Conservation (phyloP, 2,797 vertebrate species). For the Podargus strigoides region DNA sequence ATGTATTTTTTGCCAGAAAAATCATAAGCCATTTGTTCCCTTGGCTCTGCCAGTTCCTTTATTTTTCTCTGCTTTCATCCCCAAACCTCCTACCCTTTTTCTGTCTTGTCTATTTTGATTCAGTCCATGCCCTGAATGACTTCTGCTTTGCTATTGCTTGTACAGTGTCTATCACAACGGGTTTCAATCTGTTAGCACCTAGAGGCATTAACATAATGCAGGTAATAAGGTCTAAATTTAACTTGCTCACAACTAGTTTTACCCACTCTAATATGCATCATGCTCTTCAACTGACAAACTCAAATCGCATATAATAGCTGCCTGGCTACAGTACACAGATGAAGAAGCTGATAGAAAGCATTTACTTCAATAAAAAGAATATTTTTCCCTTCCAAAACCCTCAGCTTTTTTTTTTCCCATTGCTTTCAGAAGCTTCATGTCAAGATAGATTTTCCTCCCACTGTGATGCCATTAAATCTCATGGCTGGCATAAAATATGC, state of each 20-base stretch:
- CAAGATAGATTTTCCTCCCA: constrained; percentile 33
- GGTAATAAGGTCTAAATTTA: constrained; percentile 65
- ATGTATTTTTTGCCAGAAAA: constrained; percentile 21
- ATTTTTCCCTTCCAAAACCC: background rate
- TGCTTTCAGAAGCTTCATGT: constrained; percentile 11
- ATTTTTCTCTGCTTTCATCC: constrained; percentile 56
- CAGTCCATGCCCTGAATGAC: constrained; percentile 43
- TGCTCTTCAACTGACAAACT: constrained; percentile 19
- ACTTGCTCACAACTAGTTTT: constrained; percentile 54
- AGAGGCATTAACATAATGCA: constrained; percentile 62
- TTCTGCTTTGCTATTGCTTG: constrained; percentile 45
- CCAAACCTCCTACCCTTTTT: constrained; percentile 46
- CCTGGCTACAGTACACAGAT: background rate
- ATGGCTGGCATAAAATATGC: background rate
- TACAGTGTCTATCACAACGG: constrained; percentile 26
- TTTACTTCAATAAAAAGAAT: constrained; percentile 1
- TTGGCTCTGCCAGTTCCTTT: constrained; percentile 17
- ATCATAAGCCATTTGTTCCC: background rate
- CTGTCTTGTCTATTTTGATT: constrained; percentile 55
- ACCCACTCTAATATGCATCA: constrained; percentile 41
- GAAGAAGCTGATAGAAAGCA: constrained; percentile 23
- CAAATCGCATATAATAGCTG: constrained; percentile 33
- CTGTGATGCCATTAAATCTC: constrained; percentile 48
- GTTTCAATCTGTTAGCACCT: constrained; percentile 54
- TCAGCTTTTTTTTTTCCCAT: background rate